Percentiles rank a stretch among this genome's conserved stretches.
phyloP scores from a whole-genome alignment of 2,888 invertebrate genomes.

The Cerceris ruficornis region DNA sequence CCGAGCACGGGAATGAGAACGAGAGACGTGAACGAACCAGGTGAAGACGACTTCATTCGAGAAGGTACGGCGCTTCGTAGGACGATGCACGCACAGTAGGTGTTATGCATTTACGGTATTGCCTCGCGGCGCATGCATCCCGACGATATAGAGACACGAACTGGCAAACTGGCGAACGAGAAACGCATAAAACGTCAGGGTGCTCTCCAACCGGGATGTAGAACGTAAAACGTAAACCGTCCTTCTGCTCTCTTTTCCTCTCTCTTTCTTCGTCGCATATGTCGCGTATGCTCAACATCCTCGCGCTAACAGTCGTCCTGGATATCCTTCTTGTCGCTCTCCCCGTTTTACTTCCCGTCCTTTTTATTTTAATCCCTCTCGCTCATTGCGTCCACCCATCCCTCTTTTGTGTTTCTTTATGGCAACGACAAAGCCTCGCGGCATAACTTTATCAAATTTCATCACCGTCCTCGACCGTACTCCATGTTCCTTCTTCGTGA shows the following conservation, averaged over 20 bases:
- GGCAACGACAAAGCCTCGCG: conserved; percentile 60
- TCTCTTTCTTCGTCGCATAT: background rate
- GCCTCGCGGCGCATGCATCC: conserved; percentile 44
- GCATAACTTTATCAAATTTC: conserved; percentile 77
- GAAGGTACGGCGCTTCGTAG: conserved; percentile 24
- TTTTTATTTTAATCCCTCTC: too few relatives aligned
- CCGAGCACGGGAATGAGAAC: background rate
- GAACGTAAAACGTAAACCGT: conserved; percentile 52
- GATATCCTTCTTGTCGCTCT: conserved; percentile 22
- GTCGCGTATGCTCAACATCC: background rate
- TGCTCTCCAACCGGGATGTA: conserved; percentile 8
- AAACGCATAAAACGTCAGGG: conserved; percentile 57
- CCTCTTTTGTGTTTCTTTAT: conserved; percentile 62
- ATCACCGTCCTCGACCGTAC: conserved; percentile 58
- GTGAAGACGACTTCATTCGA: conserved; percentile 34
- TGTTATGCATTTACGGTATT: conserved; percentile 53
- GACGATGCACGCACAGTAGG: conserved; percentile 49
- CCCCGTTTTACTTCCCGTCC: conserved; percentile 12
- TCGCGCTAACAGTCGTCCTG: conserved; percentile 8
- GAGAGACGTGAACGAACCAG: conserved; percentile 7
- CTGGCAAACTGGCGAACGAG: conserved; percentile 44
- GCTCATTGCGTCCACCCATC: conserved; percentile 5
- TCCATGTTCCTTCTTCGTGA: conserved; percentile 39
- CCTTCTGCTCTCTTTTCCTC: conserved; percentile 22
- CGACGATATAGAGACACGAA: conserved; percentile 54